phyloP scores from a whole-genome alignment of 2,797 vertebrate species.

The Dromococcyx pavoninus region DNA sequence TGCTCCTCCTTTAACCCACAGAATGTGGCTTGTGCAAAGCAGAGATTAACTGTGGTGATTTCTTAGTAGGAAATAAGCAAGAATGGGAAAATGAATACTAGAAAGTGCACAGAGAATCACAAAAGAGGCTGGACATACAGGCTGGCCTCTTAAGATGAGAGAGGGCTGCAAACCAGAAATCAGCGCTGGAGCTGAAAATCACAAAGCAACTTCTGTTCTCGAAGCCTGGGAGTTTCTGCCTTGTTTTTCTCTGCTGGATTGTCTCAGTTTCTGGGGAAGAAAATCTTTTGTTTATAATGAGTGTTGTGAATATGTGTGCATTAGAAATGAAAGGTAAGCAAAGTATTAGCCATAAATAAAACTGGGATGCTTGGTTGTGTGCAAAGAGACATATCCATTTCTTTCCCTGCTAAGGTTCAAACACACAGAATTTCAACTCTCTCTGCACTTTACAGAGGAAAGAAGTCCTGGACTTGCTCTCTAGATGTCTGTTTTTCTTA shows the following conservation, averaged over 20 bases:
- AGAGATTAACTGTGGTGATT: background rate
- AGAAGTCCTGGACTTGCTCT: background rate
- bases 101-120: background rate
- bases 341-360: background rate
- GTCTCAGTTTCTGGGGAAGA: background rate
- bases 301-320: background rate
- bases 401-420: background rate
- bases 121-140: background rate
- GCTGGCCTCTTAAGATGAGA: background rate
- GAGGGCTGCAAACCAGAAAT: background rate
- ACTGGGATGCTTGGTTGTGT: background rate
- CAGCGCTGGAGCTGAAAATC: background rate
- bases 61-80: background rate
- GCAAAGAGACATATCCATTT: background rate
- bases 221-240: background rate
- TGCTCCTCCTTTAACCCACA: background rate
- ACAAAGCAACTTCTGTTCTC: background rate
- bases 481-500: background rate
- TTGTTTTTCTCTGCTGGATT: background rate
- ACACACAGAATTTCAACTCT: background rate
- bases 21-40: background rate
- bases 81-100: background rate
- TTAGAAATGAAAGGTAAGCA: slow-evolving; percentile 1
- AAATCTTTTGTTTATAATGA: background rate
- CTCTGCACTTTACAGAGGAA: background rate